Evolutionary conservation across 1,140 invertebrate genomes (phyloP).

Genomic region (Araneus ventricosus): DNA sequence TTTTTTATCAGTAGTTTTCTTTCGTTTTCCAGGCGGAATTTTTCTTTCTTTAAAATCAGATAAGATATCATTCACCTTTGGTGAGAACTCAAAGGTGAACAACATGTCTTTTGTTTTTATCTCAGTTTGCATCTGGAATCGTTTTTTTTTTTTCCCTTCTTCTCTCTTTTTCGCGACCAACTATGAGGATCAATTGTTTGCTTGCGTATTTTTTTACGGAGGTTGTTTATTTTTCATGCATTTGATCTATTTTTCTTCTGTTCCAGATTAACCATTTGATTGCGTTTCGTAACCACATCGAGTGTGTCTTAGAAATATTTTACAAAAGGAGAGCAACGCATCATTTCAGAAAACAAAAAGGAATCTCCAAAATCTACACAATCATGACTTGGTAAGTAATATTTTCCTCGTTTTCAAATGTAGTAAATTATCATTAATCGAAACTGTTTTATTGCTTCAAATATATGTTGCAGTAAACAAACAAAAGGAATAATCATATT

Average conservation of each 20-base stretch:
- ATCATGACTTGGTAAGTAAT: no score
- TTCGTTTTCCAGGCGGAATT: background rate
- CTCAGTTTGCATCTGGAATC: background rate
- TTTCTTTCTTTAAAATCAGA: background rate
- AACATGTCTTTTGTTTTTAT: background rate
- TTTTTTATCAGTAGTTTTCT: background rate
- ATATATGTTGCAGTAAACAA: no score
- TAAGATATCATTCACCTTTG: background rate
- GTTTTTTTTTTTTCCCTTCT: background rate
- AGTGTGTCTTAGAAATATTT: no score
- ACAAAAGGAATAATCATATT: no score
- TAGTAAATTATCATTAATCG: no score
- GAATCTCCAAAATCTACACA: no score
- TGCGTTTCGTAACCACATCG: no score
- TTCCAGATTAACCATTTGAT: background rate
- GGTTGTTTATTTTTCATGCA: background rate
- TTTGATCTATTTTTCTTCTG: conserved; percentile 4
- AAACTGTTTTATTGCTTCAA: no score
- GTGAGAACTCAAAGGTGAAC: background rate
- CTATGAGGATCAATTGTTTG: background rate
- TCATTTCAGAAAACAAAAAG: no score
- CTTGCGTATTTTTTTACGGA: background rate
- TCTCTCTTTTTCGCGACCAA: background rate
- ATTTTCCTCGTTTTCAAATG: no score
- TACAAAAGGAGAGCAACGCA: no score